Percentiles rank a stretch among this genome's conserved stretches.
phyloP scores from a whole-genome alignment of 2,888 invertebrate genomes.

The Drosophila atroscutellata region DNA sequence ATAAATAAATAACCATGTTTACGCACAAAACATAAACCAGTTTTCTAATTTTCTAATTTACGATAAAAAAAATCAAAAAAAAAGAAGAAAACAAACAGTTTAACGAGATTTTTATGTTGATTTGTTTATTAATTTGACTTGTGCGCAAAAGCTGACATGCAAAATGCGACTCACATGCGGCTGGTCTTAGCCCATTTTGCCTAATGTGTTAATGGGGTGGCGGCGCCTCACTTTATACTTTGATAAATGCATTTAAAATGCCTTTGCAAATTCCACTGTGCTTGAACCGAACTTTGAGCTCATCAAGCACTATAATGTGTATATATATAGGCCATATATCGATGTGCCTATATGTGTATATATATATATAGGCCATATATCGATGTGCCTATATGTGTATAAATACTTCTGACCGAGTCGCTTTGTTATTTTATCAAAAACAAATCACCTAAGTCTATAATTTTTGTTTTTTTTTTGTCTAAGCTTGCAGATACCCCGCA shows the following conservation, averaged over 20 bases:
- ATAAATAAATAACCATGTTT: conserved; percentile 10
- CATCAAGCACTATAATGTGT: conserved; percentile 45
- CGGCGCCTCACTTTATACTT: conserved; percentile 30
- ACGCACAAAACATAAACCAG: conserved; percentile 37
- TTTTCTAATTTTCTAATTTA: conserved; percentile 44
- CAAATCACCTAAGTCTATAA: conserved; percentile 18
- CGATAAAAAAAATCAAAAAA: conserved; percentile 13
- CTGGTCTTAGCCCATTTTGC: conserved; percentile 44
- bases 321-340: conserved; percentile 19
- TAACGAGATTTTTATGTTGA: conserved; percentile 62
- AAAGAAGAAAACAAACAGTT: conserved; percentile 18
- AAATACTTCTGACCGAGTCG: conserved; percentile 43
- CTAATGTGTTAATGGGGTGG: conserved; percentile 47
- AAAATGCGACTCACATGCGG: conserved; percentile 28
- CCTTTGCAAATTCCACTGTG: conserved; percentile 14
- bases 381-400: not conserved
- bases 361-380: conserved; percentile 25
- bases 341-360: not conserved
- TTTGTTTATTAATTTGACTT: conserved; percentile 47
- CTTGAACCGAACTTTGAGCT: conserved; percentile 49
- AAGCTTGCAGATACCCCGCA: not conserved
- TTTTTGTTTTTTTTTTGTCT: not conserved
- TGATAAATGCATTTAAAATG: conserved; percentile 41
- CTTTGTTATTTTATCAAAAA: conserved; percentile 49
- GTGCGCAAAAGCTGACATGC: conserved; percentile 41